Evolutionary conservation across 2,113 vertebrate species (phyloP), one percentile per base, ranked within the genome.

Genomic region (Hypomesus transpacificus): DNA sequence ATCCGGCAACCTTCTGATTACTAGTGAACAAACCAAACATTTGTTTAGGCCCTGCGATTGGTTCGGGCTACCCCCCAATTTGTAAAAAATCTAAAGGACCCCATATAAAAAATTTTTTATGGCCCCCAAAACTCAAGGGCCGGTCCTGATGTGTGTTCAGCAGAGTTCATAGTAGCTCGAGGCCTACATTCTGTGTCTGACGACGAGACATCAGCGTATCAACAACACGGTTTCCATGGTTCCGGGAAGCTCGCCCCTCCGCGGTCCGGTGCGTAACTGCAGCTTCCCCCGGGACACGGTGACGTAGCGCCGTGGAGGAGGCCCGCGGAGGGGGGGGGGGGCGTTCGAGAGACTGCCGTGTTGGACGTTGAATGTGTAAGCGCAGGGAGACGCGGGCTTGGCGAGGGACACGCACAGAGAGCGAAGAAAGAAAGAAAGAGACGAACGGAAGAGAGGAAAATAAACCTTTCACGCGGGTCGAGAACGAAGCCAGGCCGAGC

Each of bases 301-400:
- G 70, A 72, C 70, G 70, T 72, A 72, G 70, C 24, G 70, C 22
- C 51, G 51, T 57, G 66, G 62, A 66, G 14, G 34, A 39, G 18
- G n/a, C 57, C 28, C 39, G 39, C 20, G 68, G 24, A 20, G 18
- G 56, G 54, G 26, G 62, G 16, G 11, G 26, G 62, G 16, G 11
- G 70, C 31, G 8, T 46, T 20, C 2, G 53, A 22, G 22, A 68
- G 13, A 68, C 26, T 53, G 54, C 67, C 31, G 53, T 51, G 56
- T n/a, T 22, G 52, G 46, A 34, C 52, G 53, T 13, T 21, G 66
- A 24, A 26, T 56, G 53, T 56, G 14, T 70, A 58, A 58, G 34
- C 52, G 69, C 31, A 46, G 51, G 66, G 66, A 56, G 70, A 24
- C 39, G 14, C 22, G 20, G 16, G 63, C 31, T 16, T 22, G 20